Evolutionary conservation across 2,113 vertebrate genomes (phyloP), one percentile per base, ranked within the genome.

Genomic region (Pelobates fuscus): DNA sequence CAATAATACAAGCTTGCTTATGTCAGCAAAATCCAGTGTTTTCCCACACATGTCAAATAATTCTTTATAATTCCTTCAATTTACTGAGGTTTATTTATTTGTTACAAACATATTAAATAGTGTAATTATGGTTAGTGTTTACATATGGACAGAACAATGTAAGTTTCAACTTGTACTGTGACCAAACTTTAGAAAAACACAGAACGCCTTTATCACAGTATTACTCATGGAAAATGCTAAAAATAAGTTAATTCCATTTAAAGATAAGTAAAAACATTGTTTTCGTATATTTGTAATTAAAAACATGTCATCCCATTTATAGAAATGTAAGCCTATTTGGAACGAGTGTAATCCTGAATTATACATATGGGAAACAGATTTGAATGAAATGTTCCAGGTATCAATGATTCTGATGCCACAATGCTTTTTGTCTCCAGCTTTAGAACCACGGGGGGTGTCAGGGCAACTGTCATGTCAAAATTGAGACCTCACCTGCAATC

Each of bases 301-400:
- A 58, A 70, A 58, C 67, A 70, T 32, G 17, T 49, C 27, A 55
- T 58, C 32, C 32, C 30, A 27, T 58, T 58, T 70, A 30, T 58
- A 70, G 52, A 70, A 57, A 70, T 18, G 27, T 41, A 41, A 70
- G 20, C 20, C 30, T 58, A 25, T 58, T 70, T 37, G 29, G 67
- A 70, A 4, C 49, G 55, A 29, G 67, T 18, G 15, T 49, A 26
- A 21, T 68, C n/a, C 10, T 11, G 5, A 27, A 70, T 70, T n/a
- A 32, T 70, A 58, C 67, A 70, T 70, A 18, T 70, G 67, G 29
- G 41, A 32, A 70, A 41, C 67, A 70, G 52, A 52, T 70, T 70
- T 41, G 21, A 14, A 24, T 58, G 29, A 43, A 70, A 32, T 58
- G 30, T 70, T 58, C 25, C 67, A 58, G 67, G 52, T 70, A 70